phyloP scores from a whole-genome alignment of 1,140 invertebrate genomes.

The Pachyrhynchus sulphureomaculatus region DNA sequence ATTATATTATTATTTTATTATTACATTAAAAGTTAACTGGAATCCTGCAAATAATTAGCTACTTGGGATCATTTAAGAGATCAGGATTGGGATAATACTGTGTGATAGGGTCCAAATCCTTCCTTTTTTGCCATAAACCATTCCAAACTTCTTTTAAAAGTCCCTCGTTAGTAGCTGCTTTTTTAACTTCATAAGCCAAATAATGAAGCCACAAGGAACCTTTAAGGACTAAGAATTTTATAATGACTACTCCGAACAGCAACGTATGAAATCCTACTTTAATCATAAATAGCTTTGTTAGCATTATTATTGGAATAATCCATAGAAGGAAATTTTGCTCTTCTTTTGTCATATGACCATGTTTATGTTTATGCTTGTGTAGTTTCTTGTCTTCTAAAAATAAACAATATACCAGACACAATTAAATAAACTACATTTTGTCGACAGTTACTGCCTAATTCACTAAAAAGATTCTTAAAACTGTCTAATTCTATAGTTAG shows the following conservation, averaged over 20 bases:
- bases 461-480: too few species aligned
- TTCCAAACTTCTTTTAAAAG: conserved; percentile 27
- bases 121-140: conserved; percentile 18
- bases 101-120: conserved; percentile 3
- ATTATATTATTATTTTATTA: too few species aligned
- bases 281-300: conserved; percentile 31
- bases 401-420: too few species aligned
- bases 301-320: conserved; percentile 18
- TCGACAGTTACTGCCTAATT: too few species aligned
- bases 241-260: conserved; percentile 24
- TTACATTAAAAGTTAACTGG: too few species aligned
- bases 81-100: conserved; percentile 4
- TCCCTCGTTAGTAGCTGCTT: conserved; percentile 19
- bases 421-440: too few species aligned
- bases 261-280: conserved; percentile 22
- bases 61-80: too few species aligned
- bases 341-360: conserved; percentile 2
- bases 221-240: conserved; percentile 27
- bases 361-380: neutral
- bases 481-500: too few species aligned
- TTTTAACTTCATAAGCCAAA: conserved; percentile 24
- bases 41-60: too few species aligned
- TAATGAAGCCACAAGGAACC: conserved; percentile 27
- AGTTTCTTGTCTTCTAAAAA: too few species aligned
- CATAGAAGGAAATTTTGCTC: conserved; percentile 20